Evolutionary conservation across 1,140 invertebrate genomes (phyloP).

Genomic region (Papilio helenus): DNA sequence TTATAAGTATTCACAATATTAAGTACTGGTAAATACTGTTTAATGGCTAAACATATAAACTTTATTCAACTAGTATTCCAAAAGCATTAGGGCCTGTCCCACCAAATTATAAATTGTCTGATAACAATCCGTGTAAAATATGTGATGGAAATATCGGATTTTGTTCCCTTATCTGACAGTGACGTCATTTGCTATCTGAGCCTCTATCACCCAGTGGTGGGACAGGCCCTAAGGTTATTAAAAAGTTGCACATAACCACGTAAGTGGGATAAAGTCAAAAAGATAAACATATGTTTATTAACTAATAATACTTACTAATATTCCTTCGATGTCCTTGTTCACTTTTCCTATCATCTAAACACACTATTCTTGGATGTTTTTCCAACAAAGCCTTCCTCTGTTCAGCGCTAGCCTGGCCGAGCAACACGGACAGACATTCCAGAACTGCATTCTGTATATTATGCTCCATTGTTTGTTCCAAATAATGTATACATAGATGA

Average conservation of each 20-base stretch:
- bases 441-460: slow-evolving; percentile 93
- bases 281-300: too few relatives aligned
- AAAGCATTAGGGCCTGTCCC: too few relatives aligned
- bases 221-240: too few relatives aligned
- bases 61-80: too few relatives aligned
- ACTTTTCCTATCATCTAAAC: slow-evolving; percentile 73
- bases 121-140: too few relatives aligned
- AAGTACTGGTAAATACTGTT: slow-evolving; percentile 18
- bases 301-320: slow-evolving; percentile 75
- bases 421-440: slow-evolving; percentile 90
- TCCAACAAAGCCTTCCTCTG: slow-evolving; percentile 84
- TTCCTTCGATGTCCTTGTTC: slow-evolving; percentile 76
- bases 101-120: too few relatives aligned
- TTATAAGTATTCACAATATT: slow-evolving; percentile 2
- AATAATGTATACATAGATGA: slow-evolving; percentile 90
- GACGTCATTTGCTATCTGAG: too few relatives aligned
- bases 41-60: neutral
- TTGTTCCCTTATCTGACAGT: too few relatives aligned
- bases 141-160: too few relatives aligned
- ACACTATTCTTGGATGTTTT: slow-evolving; percentile 80
- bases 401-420: slow-evolving; percentile 86
- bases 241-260: too few relatives aligned
- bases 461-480: slow-evolving; percentile 87
- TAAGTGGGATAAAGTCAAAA: too few relatives aligned
- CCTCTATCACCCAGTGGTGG: too few relatives aligned